Base-by-base conservation (phyloP, 2,888 invertebrate species). In the Hemicrepidius hirtus region DNA sequence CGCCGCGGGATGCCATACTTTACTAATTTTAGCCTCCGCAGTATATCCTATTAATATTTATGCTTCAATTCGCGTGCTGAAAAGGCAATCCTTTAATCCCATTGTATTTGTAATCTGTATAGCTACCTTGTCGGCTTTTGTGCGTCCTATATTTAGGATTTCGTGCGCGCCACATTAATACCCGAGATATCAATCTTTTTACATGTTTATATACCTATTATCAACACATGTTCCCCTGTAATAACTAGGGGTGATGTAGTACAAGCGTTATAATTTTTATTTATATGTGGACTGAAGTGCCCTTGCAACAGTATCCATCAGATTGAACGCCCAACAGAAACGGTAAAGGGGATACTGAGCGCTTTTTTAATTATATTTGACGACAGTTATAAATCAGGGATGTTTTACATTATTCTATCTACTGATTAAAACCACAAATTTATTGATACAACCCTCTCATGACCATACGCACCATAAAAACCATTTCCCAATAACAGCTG, bases 101-200 rank as follows among this genome's bases (percentile, higher is more conserved):
- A 71, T 73, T 74, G 66, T 75, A 73, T 72, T 74, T 74, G 68
- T 75, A 74, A 71, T 71, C 70, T 74, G 70, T 67, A 71, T 57
- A 53, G 74, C 68, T 72, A 72, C 71, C 68, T 73, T 69, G 75
- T 69, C 71, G 75, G 77, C 78, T 78, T 78, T 76, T 79, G 75
- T 74, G 67, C 67, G 74, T 76, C 76, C 76, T 73, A 76, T 77
- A 77, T 80, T 79, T 77, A 79, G 74, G 77, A 77, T 77, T 77
- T 76, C 78, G 77, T 76, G 77, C 74, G 76, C 72, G 67, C 75
- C 75, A 75, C 79, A 77, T 77, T 80, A 79, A 79, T 79, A 79
- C 77, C 68, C 75, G 67, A 77, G 80, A 80, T 80, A 80, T 79
- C 80, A 80, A 80, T 80, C 80, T 79, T 76, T 77, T 79, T 78